A percentile compares a stretch with the other conserved stretches of the same genome.
phyloP scores from a whole-genome alignment of 2,797 vertebrate species.

The Amblyopsis hoosieri region DNA sequence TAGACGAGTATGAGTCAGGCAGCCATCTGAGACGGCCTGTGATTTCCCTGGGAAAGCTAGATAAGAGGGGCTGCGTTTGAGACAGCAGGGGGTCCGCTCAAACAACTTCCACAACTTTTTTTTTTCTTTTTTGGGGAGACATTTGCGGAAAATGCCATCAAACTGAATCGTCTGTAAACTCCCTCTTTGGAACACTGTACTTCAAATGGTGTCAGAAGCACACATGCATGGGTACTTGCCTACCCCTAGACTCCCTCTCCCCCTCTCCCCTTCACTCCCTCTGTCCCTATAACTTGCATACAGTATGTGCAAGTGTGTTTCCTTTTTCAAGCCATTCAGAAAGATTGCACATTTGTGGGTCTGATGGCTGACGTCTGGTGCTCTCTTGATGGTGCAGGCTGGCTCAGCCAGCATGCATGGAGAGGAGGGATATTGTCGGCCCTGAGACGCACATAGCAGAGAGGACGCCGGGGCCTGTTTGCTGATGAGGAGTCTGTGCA shows the following conservation, averaged over 20 bases:
- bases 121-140: conserved; percentile 7
- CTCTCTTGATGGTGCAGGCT: conserved; percentile 8
- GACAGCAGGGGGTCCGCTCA: conserved; percentile 50
- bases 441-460: conserved; percentile 5
- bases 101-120: conserved; percentile 24
- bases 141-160: conserved; percentile 40
- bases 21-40: conserved; percentile 45
- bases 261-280: neutral
- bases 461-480: conserved; percentile 1
- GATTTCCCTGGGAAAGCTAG: conserved; percentile 46
- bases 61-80: conserved; percentile 40
- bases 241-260: neutral
- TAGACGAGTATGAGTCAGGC: conserved; percentile 45
- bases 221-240: neutral
- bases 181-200: conserved; percentile 27
- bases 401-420: neutral
- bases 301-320: neutral
- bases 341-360: neutral
- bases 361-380: neutral
- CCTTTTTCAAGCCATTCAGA: neutral
- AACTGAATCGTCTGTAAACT: conserved; percentile 41
- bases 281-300: too few relatives aligned
- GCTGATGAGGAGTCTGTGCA: conserved; percentile 12
- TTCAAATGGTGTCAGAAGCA: conserved; percentile 24
- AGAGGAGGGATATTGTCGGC: neutral